Evolutionary conservation across 2,113 vertebrate species (phyloP), one percentile per base, ranked within the genome.

Genomic region (Campylorhamphus procurvoides): DNA sequence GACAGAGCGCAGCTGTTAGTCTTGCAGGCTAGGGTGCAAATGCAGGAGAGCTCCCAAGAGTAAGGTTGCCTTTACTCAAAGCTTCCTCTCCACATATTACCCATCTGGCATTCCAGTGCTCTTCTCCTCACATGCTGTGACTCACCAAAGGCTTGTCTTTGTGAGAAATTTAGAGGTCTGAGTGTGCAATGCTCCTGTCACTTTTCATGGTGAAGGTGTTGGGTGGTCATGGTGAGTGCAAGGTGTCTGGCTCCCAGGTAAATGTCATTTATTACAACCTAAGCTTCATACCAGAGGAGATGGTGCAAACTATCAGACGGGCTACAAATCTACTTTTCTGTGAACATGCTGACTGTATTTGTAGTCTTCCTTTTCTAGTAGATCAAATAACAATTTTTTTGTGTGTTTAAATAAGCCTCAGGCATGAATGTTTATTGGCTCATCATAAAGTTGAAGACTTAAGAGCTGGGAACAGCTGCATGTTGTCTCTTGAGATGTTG

Each of bases 371-470:
- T 80, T 74, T 91, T 42, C 52, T 59, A 53, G 29, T 42, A 73
- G 46, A 52, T 59, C 50, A 74, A 86, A 73, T 50, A 58, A 55
- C 6, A 10, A 12, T 62, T 12, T 14, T 31, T 39, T 67, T 47
- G 8, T 47, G 8, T 81, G 25, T 63, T 49, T 62, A 1, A 25
- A 37, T 74, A 27, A 86, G 50, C 79, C 68, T 74, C 33, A 59
- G 83, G 52, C 68, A n/a, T 67, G 89, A 84, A 74, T 84, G 47
- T 92, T 93, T 92, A 80, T 92, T 94, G 84, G 59, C 69, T 90
- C 40, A 63, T 90, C 52, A 37, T 69, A n/a, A 47, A 35, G 29
- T 16, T 63, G 80, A 90, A 68, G 67, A 35, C 44, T 71, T 53
- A 63, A 31, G 63, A 67, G 50, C 23, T 77, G 63, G 18, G 10